Evolutionary conservation across 1,140 invertebrate species (phyloP).

Genomic region (Parapsyche elsis): DNA sequence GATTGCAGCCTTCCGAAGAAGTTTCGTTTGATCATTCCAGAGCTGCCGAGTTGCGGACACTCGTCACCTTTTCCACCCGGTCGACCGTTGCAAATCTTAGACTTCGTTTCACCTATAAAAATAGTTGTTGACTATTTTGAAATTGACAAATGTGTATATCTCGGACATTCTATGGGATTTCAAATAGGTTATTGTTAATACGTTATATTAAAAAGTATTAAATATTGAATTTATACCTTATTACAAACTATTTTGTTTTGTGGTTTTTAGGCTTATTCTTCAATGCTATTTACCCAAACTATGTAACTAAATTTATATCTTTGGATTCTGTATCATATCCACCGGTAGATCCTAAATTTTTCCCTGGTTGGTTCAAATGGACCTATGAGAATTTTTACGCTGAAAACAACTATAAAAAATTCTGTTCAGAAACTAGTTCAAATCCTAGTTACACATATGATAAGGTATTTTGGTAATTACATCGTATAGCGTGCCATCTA

Average conservation of each 20-base stretch:
- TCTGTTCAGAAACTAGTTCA: constrained; percentile 9
- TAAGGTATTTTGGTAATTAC: constrained; percentile 38
- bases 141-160: constrained; percentile 45
- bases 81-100: constrained; percentile 31
- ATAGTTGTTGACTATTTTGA: constrained; percentile 45
- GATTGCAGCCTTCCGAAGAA: constrained; percentile 43
- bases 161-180: constrained; percentile 53
- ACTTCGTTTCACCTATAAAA: constrained; percentile 42
- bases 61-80: constrained; percentile 45
- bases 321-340: constrained; percentile 44
- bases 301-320: constrained; percentile 41
- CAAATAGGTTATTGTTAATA: constrained; percentile 42
- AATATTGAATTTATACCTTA: not conserved
- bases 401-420: constrained; percentile 37
- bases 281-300: constrained; percentile 42
- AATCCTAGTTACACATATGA: constrained; percentile 44
- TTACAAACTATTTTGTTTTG: not conserved
- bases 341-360: constrained; percentile 19
- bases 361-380: constrained; percentile 34
- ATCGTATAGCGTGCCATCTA: too few relatives aligned
- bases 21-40: constrained; percentile 43
- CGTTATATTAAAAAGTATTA: constrained; percentile 1
- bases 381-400: constrained; percentile 47
- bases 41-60: constrained; percentile 49
- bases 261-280: constrained; percentile 48